Conservation (phyloP, 2,888 invertebrate species). For the Stenolophus ochropezus region DNA sequence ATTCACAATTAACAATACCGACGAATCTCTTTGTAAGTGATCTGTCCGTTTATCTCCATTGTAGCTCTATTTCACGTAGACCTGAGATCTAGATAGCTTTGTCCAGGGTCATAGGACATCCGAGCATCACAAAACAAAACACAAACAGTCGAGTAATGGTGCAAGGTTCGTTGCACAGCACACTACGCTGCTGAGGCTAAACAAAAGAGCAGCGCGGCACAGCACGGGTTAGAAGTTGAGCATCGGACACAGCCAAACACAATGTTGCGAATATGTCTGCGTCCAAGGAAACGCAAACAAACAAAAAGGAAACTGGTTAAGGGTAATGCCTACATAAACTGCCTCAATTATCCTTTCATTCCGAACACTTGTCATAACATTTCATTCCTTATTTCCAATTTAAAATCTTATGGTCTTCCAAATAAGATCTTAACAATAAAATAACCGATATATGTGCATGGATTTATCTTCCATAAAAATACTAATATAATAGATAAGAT, state of each 20-base stretch:
- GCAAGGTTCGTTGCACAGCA: constrained; percentile 31
- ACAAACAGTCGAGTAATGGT: constrained; percentile 39
- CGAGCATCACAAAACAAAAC: constrained; percentile 10
- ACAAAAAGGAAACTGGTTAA: neutral
- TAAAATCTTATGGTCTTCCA: too few species aligned
- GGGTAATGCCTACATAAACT: neutral
- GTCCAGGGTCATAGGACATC: constrained; percentile 10
- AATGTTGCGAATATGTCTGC: neutral
- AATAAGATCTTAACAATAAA: too few species aligned
- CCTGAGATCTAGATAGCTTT: neutral
- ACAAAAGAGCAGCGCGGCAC: constrained; percentile 12
- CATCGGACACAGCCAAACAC: neutral
- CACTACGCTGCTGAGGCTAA: neutral
- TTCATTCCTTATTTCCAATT: neutral
- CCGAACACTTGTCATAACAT: neutral
- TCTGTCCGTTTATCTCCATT: neutral
- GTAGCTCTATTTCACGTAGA: neutral
- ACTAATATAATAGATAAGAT: too few species aligned
- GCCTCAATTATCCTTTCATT: neutral
- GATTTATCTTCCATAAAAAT: too few species aligned
- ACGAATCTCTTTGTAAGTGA: neutral
- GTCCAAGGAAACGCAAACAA: neutral
- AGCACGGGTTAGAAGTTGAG: neutral
- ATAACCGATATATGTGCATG: too few species aligned
- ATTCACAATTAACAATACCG: neutral